phyloP scores from a whole-genome alignment of 2,113 vertebrate genomes.

The Trematomus loennbergii region DNA sequence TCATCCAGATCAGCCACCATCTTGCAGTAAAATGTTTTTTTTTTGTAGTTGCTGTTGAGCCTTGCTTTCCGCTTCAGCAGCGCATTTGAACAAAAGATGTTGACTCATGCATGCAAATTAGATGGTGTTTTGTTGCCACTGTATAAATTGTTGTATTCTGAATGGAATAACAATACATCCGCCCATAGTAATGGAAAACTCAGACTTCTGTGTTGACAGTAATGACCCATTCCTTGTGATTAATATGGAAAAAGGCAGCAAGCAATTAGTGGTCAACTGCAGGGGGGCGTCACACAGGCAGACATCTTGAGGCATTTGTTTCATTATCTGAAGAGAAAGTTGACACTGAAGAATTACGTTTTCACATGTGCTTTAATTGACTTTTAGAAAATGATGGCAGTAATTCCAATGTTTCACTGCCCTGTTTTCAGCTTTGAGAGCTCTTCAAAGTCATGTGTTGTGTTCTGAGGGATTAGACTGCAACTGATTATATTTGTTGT shows the following conservation, averaged over 20 bases:
- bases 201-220: conserved; percentile 43
- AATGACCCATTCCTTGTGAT: conserved; percentile 58
- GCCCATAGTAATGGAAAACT: conserved; percentile 22
- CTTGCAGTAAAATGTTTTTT: conserved; percentile 23
- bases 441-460: conserved; percentile 5
- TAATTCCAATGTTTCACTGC: not conserved
- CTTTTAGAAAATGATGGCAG: conserved; percentile 18
- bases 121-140: conserved; percentile 22
- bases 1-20: conserved; percentile 11
- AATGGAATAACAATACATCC: conserved; percentile 37
- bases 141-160: conserved; percentile 35
- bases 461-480: not conserved
- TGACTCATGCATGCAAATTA: conserved; percentile 58
- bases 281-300: conserved; percentile 5
- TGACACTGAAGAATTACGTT: conserved; percentile 38
- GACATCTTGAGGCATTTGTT: conserved; percentile 7
- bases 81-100: conserved; percentile 18
- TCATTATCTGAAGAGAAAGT: conserved; percentile 36
- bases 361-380: conserved; percentile 25
- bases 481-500: not conserved
- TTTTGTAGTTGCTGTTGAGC: conserved; percentile 35
- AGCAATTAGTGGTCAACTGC: conserved; percentile 42
- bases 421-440: not conserved
- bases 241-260: conserved; percentile 38
- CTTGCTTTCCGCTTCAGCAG: conserved; percentile 27